Conservation (phyloP, 2,797 vertebrate genomes). For the Danio albolineatus region DNA sequence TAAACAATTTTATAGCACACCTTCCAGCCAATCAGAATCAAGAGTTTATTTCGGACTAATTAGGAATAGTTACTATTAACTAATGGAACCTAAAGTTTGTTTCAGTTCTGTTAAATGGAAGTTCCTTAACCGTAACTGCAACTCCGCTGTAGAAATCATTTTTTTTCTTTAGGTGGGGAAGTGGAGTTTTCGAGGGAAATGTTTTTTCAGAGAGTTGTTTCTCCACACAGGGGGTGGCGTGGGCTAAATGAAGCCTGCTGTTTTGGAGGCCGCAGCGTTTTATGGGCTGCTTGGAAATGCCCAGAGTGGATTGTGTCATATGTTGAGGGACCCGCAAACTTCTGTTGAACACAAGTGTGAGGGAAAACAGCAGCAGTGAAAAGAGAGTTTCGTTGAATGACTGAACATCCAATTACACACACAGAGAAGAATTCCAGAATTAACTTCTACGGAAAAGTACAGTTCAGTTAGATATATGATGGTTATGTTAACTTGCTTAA, state of each 20-base stretch:
- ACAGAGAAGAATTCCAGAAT: no score
- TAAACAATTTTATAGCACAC: no score
- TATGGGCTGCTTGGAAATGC: slow-evolving; percentile 44
- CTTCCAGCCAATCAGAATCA: no score
- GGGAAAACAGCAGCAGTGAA: slow-evolving; percentile 4
- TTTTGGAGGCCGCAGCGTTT: slow-evolving; percentile 46
- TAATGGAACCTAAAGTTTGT: no score
- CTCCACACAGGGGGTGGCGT: slow-evolving; percentile 34
- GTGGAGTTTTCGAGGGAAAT: background rate
- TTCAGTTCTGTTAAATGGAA: no score
- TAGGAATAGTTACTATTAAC: no score
- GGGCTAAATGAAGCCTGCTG: slow-evolving; percentile 34
- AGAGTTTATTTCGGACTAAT: no score
- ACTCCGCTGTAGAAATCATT: background rate
- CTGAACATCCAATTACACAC: no score
- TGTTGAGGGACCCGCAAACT: background rate
- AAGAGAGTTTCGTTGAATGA: background rate
- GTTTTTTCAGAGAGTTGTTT: slow-evolving; percentile 15
- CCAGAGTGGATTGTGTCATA: slow-evolving; percentile 53
- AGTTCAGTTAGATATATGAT: no score
- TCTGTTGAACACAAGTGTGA: slow-evolving; percentile 48
- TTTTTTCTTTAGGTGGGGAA: background rate
- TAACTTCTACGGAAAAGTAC: no score
- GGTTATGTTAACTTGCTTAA: no score
- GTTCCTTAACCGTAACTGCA: no score